phyloP scores from a whole-genome alignment of 2,797 vertebrate species.

The Phoebastria nigripes region DNA sequence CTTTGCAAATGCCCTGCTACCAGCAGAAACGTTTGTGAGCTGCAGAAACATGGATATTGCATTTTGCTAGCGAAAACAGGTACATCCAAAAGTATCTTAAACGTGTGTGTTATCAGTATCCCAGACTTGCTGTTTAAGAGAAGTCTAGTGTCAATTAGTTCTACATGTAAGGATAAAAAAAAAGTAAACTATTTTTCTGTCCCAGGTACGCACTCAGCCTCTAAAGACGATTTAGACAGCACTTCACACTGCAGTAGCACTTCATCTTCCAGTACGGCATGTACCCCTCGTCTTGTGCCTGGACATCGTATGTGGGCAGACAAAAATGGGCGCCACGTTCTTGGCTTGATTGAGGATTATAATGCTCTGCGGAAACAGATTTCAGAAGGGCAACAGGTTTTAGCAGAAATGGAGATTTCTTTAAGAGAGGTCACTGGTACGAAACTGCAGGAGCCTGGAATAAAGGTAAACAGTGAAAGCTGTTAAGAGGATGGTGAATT shows the following conservation, averaged over 20 bases:
- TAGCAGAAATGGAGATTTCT: conserved; percentile 76
- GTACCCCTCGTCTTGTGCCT: conserved; percentile 76
- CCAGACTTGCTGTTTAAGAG: background rate
- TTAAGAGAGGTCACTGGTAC: conserved; percentile 66
- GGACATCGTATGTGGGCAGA: conserved; percentile 85
- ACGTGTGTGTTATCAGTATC: accelerated
- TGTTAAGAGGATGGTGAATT: background rate
- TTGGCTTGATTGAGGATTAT: conserved; percentile 90
- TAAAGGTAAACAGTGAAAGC: conserved; percentile 43
- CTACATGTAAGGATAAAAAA: background rate
- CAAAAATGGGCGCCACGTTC: conserved; percentile 80
- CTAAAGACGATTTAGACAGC: conserved; percentile 52
- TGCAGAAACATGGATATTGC: background rate
- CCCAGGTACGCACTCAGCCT: background rate
- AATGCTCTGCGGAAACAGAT: conserved; percentile 86
- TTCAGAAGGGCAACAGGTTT: conserved; percentile 79
- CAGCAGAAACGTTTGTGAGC: background rate
- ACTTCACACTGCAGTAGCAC: conserved; percentile 72
- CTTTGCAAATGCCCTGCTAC: background rate
- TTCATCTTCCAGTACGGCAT: conserved; percentile 65
- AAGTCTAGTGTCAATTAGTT: accelerated
- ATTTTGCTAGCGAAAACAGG: background rate
- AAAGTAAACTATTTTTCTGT: accelerated
- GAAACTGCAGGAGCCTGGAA: conserved; percentile 9
- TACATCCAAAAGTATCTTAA: background rate